Base-by-base conservation (phyloP, 2,888 invertebrate genomes). In the Caenorhabditis virilis region DNA sequence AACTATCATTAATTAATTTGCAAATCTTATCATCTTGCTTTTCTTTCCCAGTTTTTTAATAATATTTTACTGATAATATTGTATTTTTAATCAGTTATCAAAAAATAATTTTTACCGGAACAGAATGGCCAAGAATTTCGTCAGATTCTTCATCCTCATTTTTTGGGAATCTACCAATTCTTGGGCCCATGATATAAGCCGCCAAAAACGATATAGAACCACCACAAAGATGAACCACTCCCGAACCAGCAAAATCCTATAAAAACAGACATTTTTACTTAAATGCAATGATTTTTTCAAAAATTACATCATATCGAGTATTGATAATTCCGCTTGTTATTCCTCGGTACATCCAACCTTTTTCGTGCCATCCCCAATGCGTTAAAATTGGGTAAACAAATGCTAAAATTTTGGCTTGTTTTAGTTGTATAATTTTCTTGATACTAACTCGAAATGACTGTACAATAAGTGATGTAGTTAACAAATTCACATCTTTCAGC, bases 401-500 rank as follows among this genome's bases (percentile, higher is more conserved):
- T 16, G 72, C 74, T 74, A 38, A 58, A 72, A 20, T 53, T 15
- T 39, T 22, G 7, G 41, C 30, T 23, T n/a, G 11, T 16, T n/a
- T 38, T 49, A 27, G 35, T 46, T 33, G 35, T 65, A 38, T 27
- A 11, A 47, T 23, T 13, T 27, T 41, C 23, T 33, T 35, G 20
- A 26, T 16, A 36, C 46, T 56, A 65, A 87, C 87, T 86, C 59
- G 87, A 86, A 27, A 88, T 84, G 18, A 85, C 64, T 2, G 84
- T 78, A 63, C 86, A 87, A 82, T 87, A 87, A 35, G 85, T 80
- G 55, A 87, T 80, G 77, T 88, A 88, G 27, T 87, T 86, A 15
- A 83, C 78, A 73, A 87, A 87, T 63, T 86, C 85, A 69, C 87
- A 87, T 55, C 88, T 73, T 77, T 87, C 88, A 0, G 87, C 88